phyloP scores from a whole-genome alignment of 1,140 invertebrate genomes.

The Antheraea pernyi region DNA sequence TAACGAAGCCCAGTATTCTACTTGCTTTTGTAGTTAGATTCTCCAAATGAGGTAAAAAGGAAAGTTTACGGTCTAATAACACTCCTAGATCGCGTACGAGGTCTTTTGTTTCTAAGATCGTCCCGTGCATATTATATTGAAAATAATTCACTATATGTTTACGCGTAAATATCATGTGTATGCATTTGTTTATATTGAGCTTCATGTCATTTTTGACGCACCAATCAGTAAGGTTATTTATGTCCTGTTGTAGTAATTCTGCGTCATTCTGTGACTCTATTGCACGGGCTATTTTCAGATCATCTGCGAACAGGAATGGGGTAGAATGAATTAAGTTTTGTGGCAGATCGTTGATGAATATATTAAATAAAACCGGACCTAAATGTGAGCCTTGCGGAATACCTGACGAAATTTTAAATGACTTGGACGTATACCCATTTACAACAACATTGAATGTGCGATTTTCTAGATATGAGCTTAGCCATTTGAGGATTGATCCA shows the following conservation, averaged over 20 bases:
- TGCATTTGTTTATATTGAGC: no score
- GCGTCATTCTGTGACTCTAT: constrained; percentile 7
- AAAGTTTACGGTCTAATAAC: no score
- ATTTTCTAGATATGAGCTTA: no score
- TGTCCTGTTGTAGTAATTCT: no score
- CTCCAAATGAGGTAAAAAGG: no score
- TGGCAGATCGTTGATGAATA: constrained; percentile 20
- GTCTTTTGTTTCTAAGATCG: constrained; percentile 1
- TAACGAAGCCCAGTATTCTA: no score
- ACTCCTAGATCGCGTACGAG: background rate
- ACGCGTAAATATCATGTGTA: no score
- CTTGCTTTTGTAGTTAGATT: no score
- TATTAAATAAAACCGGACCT: constrained; percentile 11
- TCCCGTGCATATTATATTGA: constrained; percentile 16
- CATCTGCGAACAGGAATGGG: constrained; percentile 15
- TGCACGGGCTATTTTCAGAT: constrained; percentile 12
- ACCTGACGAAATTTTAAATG: background rate
- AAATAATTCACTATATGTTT: background rate
- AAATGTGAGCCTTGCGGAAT: no score
- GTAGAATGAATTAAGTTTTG: background rate
- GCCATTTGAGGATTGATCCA: no score
- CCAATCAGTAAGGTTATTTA: constrained; percentile 6
- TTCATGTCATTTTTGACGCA: background rate
- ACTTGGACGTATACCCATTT: constrained; percentile 16
- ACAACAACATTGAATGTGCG: constrained; percentile 17